phyloP scores from a whole-genome alignment of 2,888 invertebrate species.

The Hipparchia semele region DNA sequence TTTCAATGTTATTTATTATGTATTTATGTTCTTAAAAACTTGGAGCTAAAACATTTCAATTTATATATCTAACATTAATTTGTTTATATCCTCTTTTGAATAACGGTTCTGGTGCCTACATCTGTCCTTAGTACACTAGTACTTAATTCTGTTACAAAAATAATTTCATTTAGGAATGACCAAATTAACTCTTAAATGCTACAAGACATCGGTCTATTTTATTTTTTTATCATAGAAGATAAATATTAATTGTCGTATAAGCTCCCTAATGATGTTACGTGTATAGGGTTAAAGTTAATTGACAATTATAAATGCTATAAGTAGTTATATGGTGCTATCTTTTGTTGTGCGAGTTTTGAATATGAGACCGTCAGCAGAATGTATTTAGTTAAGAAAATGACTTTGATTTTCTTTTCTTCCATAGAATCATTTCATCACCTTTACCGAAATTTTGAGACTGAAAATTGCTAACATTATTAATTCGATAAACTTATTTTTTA shows the following conservation, averaged over 20 bases:
- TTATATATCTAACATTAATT: conserved; percentile 62
- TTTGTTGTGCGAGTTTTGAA: background rate
- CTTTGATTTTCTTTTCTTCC: background rate
- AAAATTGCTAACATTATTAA: background rate
- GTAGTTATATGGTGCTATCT: background rate
- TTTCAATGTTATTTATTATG: conserved; percentile 68
- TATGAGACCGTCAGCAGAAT: background rate
- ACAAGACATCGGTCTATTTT: conserved; percentile 46
- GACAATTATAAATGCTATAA: conserved; percentile 38
- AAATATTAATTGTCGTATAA: conserved; percentile 34
- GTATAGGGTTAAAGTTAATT: conserved; percentile 35
- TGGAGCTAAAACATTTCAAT: conserved; percentile 76
- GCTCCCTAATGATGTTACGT: conserved; percentile 30
- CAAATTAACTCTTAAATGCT: conserved; percentile 48
- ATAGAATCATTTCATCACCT: background rate
- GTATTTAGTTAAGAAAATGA: background rate
- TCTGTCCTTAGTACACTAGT: conserved; percentile 48
- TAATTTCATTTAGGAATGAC: conserved; percentile 64
- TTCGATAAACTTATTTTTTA: no score
- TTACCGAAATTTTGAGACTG: no score
- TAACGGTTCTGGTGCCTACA: conserved; percentile 56
- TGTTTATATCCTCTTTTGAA: conserved; percentile 51
- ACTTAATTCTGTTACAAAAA: conserved; percentile 69
- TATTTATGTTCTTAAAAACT: conserved; percentile 75
- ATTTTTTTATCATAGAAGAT: conserved; percentile 34